phyloP scores from a whole-genome alignment of 2,888 invertebrate genomes.

The Ctena decussata region DNA sequence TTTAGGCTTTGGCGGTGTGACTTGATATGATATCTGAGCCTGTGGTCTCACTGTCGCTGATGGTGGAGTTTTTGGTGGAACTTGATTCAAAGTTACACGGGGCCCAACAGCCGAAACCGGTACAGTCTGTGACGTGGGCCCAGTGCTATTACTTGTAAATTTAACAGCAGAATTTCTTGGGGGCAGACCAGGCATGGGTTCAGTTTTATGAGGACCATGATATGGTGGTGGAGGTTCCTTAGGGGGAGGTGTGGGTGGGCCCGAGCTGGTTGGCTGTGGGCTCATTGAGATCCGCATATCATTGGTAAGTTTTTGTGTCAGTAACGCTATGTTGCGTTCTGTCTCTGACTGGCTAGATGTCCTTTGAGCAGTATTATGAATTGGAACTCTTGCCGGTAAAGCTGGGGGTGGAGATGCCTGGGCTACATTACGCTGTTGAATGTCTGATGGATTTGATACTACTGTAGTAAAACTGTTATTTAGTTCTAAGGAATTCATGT shows the following conservation, averaged over 20 bases:
- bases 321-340: constrained; percentile 82
- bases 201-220: constrained; percentile 85
- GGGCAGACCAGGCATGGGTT: constrained; percentile 73
- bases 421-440: constrained; percentile 42
- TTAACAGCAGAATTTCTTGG: constrained; percentile 61
- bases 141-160: constrained; percentile 53
- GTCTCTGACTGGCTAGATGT: constrained; percentile 75
- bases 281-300: constrained; percentile 76
- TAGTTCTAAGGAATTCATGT: constrained; percentile 37
- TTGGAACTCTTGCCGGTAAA: constrained; percentile 77
- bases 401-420: constrained; percentile 73
- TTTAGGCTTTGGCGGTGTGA: constrained; percentile 76
- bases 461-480: constrained; percentile 55
- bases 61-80: constrained; percentile 60
- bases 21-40: constrained; percentile 75
- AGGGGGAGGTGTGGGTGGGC: constrained; percentile 50
- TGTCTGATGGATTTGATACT: constrained; percentile 50
- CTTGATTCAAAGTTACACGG: constrained; percentile 25
- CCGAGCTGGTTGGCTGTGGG: constrained; percentile 64
- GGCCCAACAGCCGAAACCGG: constrained; percentile 34
- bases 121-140: constrained; percentile 48
- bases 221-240: constrained; percentile 84
- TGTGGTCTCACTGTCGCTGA: constrained; percentile 65
- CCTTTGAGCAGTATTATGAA: constrained; percentile 69
- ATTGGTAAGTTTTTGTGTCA: constrained; percentile 83